A percentile compares a stretch with the other conserved stretches of the same genome.
phyloP scores from a whole-genome alignment of 2,113 vertebrate species.

The Piaya cayana region DNA sequence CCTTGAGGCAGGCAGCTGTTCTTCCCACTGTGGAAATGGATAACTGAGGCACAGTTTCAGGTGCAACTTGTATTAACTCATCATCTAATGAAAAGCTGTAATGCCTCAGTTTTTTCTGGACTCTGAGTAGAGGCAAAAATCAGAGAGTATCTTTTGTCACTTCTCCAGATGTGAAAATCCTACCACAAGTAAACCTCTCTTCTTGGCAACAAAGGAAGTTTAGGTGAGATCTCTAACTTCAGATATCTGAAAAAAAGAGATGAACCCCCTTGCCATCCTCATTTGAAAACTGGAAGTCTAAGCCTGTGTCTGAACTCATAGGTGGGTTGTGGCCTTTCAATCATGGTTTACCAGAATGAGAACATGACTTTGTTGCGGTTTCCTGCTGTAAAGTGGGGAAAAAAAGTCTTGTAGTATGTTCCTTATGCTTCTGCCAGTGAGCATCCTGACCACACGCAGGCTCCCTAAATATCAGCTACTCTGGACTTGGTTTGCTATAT shows the following conservation, averaged over 20 bases:
- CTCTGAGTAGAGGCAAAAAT: background rate
- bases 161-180: background rate
- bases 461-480: background rate
- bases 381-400: background rate
- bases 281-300: background rate
- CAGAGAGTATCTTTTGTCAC: background rate
- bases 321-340: background rate
- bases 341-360: background rate
- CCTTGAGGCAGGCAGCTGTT: background rate
- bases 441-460: background rate
- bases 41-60: background rate
- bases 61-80: background rate
- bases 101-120: background rate
- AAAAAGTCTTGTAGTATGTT: background rate
- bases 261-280: rapidly evolving
- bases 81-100: background rate
- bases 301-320: background rate
- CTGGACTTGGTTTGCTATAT: background rate
- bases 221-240: background rate
- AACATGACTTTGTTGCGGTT: background rate
- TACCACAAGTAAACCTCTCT: background rate
- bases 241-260: background rate
- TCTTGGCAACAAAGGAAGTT: background rate
- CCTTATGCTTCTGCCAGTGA: background rate
- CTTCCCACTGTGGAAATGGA: background rate